phyloP scores from a whole-genome alignment of 2,888 invertebrate species.

The Thecocarcelia acutangulata region DNA sequence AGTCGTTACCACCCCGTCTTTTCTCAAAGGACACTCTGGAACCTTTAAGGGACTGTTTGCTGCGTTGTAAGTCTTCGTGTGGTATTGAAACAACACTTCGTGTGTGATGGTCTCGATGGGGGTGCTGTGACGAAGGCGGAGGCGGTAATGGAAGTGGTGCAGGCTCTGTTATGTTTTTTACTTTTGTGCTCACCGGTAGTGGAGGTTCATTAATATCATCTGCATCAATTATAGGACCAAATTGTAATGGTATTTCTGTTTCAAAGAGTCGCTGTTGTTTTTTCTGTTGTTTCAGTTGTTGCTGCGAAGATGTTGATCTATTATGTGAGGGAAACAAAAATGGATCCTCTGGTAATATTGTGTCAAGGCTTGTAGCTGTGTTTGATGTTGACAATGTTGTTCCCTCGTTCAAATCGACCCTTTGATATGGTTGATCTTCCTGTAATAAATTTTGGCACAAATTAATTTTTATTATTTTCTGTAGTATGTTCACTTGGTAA shows the following conservation, averaged over 20 bases:
- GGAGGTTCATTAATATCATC: slow-evolving; percentile 75
- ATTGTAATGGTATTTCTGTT: slow-evolving; percentile 77
- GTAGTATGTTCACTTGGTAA: not conserved
- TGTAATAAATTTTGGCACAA: slow-evolving; percentile 50
- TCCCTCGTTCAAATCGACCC: slow-evolving; percentile 76
- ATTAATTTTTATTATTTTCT: not conserved
- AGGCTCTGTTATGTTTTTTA: slow-evolving; percentile 74
- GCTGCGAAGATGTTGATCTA: slow-evolving; percentile 48
- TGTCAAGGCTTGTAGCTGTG: slow-evolving; percentile 84
- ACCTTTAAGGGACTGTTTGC: slow-evolving; percentile 80
- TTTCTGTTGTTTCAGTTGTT: slow-evolving; percentile 71
- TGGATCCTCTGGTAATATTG: slow-evolving; percentile 80
- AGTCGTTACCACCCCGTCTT: slow-evolving; percentile 73
- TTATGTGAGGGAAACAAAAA: slow-evolving; percentile 76
- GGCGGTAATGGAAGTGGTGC: slow-evolving; percentile 76
- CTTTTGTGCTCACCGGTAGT: slow-evolving; percentile 68
- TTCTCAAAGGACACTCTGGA: slow-evolving; percentile 81
- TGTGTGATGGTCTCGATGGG: slow-evolving; percentile 78
- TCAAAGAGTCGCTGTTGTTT: slow-evolving; percentile 72
- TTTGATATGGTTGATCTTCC: slow-evolving; percentile 80
- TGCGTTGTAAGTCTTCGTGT: slow-evolving; percentile 75
- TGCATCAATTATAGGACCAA: slow-evolving; percentile 75
- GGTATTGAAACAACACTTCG: slow-evolving; percentile 75
- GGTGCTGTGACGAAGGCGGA: slow-evolving; percentile 77
- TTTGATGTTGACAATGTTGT: slow-evolving; percentile 84